Evolutionary conservation across 2,797 vertebrate species (phyloP), one percentile per base, ranked within the genome.

Genomic region (Paratrypauchen microcephalus): DNA sequence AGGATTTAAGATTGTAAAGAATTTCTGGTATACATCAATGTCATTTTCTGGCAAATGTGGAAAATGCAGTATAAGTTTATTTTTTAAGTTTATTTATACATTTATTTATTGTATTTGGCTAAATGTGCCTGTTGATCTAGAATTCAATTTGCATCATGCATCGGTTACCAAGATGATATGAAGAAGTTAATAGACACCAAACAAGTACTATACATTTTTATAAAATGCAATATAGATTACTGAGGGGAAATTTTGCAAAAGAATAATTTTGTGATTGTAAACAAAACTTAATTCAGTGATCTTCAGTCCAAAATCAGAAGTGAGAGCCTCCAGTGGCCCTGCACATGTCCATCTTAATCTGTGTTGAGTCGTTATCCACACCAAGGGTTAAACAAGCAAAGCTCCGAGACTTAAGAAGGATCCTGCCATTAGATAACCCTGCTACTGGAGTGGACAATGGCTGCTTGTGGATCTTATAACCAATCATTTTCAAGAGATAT

Each of bases 401-500:
- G 84, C 87, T 76, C 86, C 85, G 85, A 78, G 79, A 85, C 86
- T 93, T 93, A 91, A 58, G 86, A 89, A 87, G 76, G 88, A 91
- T 89, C 91, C 71, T 86, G 77, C 76, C 85, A 71, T 30, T 63
- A 64, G 68, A 76, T 57, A 79, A 70, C 47, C 54, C 66, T n/a
- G 47, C 68, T 0, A 54, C 67, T 68, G 59, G 47, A 66, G 52
- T 60, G 59, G 71, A 73, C 57, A 56, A 39, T 5, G 52, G 45
- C 39, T 6, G 23, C 41, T 28, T 26, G 23, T 24, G 47, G n/a
- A 18, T n/a, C 1, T 45, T 18, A 4, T 23, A 18, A 41, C 16
- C 6, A 57, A 71, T n/a, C 1, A 19, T 66, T 62, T 41, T 45
- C 4, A 47, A 48, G 9, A 18, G 15, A 7, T 16, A 41, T 64